phyloP scores from a whole-genome alignment of 2,113 vertebrate species.

The Holacanthus passer region DNA sequence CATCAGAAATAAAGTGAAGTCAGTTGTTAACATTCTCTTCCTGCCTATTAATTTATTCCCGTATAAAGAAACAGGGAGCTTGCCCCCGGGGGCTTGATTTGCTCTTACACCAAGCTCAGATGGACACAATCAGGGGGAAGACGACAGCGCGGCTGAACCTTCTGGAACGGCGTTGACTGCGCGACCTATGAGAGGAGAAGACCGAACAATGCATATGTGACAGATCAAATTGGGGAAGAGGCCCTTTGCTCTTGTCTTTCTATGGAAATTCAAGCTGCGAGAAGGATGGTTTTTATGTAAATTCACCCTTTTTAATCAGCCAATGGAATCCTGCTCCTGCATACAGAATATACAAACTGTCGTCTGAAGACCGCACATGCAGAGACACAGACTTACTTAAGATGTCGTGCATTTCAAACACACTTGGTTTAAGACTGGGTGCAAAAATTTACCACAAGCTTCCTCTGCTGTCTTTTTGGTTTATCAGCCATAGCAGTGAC shows the following conservation, averaged over 20 bases:
- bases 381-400: background rate
- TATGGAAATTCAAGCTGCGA: background rate
- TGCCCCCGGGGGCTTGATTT: slow-evolving; percentile 58
- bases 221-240: slow-evolving; percentile 24
- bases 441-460: background rate
- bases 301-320: slow-evolving; percentile 31
- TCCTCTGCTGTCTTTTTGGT: background rate
- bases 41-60: slow-evolving; percentile 61
- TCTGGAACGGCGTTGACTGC: slow-evolving; percentile 38
- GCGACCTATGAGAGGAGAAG: slow-evolving; percentile 15
- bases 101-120: slow-evolving; percentile 73
- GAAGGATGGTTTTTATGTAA: slow-evolving; percentile 10
- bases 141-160: slow-evolving; percentile 72
- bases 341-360: slow-evolving; percentile 8
- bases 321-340: background rate
- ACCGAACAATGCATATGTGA: slow-evolving; percentile 44
- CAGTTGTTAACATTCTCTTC: slow-evolving; percentile 1
- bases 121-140: slow-evolving; percentile 70
- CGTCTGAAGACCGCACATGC: background rate
- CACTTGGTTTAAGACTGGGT: too few species aligned
- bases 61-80: slow-evolving; percentile 40
- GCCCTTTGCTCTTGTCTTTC: slow-evolving; percentile 30
- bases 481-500: too few species aligned
- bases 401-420: too few species aligned
- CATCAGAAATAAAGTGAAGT: slow-evolving; percentile 16